Evolutionary conservation across 2,113 vertebrate species (phyloP), one percentile per base, ranked within the genome.

Genomic region (Rhynchopsitta pachyrhyncha): DNA sequence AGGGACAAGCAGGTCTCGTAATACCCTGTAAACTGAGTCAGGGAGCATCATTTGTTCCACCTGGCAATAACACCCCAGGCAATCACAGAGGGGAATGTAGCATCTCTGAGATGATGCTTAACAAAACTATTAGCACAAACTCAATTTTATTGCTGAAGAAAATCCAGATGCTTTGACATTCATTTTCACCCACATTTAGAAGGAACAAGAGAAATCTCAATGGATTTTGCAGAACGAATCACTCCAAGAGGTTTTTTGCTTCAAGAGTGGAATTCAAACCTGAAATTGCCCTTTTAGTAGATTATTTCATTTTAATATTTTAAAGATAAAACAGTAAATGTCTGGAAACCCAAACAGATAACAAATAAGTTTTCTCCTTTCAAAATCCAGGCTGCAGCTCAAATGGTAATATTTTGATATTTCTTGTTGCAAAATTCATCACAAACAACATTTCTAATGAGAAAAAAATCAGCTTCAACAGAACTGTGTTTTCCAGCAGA

Each of bases 21-120:
- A 78, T 1, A 19, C 4, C 27, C 44, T 29, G 20, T 7, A 75
- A 47, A 29, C 7, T 27, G 6, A 73, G 5, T 2, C 79, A 88
- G 60, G 52, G 52, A 75, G 35, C 42, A 84, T 2, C 15, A 8
- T 64, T 86, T 29, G 68, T 75, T 84, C 86, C 57, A 69, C 69
- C 69, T 52, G 71, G 44, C 68, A 90, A 17, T 5, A 78, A 53
- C 50, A 59, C 29, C 55, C 41, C 69, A 55, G 83, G 62, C 31
- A 46, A 50, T 22, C 4, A 2, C 25, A 14, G 53, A 0, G 0
- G 47, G 64, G 60, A 69, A 35, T 27, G 4, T 2, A 0, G 13
- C 2, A 8, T 42, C 64, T 66, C 31, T 7, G 42, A 35, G 63
- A 49, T 78, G 42, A 15, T 31, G 46, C 24, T 86, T 53, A 75